Evolutionary conservation across 2,888 invertebrate genomes (phyloP), one percentile per base, ranked within the genome.

Genomic region (Caenorhabditis panamensis): DNA sequence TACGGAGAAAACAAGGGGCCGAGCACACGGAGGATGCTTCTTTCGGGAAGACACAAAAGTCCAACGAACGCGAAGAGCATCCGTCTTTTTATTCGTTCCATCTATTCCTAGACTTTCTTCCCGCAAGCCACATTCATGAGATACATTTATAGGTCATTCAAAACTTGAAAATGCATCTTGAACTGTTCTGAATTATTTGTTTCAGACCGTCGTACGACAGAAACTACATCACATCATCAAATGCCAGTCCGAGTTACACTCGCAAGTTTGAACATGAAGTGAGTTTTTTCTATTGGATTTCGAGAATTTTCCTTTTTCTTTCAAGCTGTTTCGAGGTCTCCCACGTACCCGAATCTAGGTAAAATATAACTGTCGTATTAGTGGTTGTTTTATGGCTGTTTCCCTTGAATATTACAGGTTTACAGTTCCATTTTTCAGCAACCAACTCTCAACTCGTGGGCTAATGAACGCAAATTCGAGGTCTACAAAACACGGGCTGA

Each of bases 401-500:
- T 41, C 24, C 28, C 4, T 26, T n/a, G 16, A 11, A 18, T 20
- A 8, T 2, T 16, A 37, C 18, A 59, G 2, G n/a, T n/a, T n/a
- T n/a, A n/a, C n/a, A 37, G 1, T 58, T 28, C 1, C 31, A 11
- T 24, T 0, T 79, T 79, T 59, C 83, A 82, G 78, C 68, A 84
- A 9, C 67, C 83, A 54, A 75, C 83, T 37, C 64, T 86, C 18
- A 69, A 64, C 56, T 63, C 79, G 18, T 88, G 87, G 87, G 85
- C 86, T n/a, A 71, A 71, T 54, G 86, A 87, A 20, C 84, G 87
- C 22, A 83, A 87, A 26, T 89, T 88, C 73, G 89, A 89, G 79
- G 89, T 90, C 41, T 90, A 90, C 76, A 88, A 88, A 71, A 90
- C 90, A 31, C 75, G 90, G 22, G 90, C 90, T 1, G 90, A 90